Conservation (phyloP, 1,140 invertebrate species). For the Eupeodes corollae region DNA sequence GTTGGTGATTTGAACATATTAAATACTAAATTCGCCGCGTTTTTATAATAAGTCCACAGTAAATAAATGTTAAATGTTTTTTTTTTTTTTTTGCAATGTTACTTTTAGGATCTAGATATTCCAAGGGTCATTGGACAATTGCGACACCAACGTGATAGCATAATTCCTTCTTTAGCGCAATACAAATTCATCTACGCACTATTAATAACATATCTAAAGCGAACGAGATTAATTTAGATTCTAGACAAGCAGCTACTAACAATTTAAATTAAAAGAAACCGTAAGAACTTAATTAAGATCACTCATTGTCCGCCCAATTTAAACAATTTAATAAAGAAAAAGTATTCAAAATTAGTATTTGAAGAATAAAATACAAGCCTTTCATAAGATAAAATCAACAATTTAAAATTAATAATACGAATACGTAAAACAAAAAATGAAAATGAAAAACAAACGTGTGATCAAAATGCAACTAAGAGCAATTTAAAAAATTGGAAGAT, state of each 20-base stretch:
- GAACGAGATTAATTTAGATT: conserved; percentile 66
- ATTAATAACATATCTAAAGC: conserved; percentile 72
- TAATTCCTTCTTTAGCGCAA: conserved; percentile 77
- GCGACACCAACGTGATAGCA: conserved; percentile 70
- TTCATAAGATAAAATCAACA: too few species aligned
- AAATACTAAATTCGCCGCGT: too few species aligned
- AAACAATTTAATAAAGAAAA: neutral
- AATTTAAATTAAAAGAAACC: neutral
- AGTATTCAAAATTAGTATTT: too few species aligned
- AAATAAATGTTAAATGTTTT: neutral
- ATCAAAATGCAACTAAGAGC: too few species aligned
- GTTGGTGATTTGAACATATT: too few species aligned
- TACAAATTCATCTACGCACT: conserved; percentile 82
- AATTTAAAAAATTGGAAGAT: neutral
- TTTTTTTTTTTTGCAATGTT: too few species aligned
- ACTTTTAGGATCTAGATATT: conserved; percentile 60
- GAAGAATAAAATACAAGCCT: too few species aligned
- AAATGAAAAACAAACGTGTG: too few species aligned
- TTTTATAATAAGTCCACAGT: too few species aligned
- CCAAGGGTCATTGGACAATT: conserved; percentile 62
- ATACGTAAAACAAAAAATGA: too few species aligned
- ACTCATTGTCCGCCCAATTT: neutral
- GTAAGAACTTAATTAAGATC: neutral
- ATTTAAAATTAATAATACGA: too few species aligned
- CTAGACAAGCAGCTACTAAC: neutral